Base-by-base conservation (phyloP, 2,797 vertebrate species). In the Gymnopithys bicolor region DNA sequence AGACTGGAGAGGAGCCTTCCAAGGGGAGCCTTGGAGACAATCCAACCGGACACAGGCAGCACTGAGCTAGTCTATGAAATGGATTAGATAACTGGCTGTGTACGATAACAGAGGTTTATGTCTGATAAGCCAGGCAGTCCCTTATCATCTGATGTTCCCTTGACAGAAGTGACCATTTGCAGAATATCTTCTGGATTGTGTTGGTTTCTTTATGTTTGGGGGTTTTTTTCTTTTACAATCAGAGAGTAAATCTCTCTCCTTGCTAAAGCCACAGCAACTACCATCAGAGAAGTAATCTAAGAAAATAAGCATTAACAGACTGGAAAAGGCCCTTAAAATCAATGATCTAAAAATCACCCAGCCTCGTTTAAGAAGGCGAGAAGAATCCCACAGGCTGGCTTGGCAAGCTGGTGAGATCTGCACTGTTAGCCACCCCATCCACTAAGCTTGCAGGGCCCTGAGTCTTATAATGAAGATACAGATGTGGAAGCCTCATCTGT, bases 11-110 rank as follows among this genome's bases (percentile, higher is more conserved):
- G 46, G 19, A 87, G 71, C 43, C 23, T 90, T 94, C 59, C 53
- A 90, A 58, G 8, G 21, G 48, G 8, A 90, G 32, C 24, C 53
- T 33, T 78, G 73, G 80, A 93, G 49, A 71, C 4, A 23, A 84
- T 81, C 88, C 88, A 92, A 16, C 13, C 13, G 58, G 90, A 74
- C 71, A 64, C 37, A 84, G 28, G 19, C 33, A 88, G 63, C 3
- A 3, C 33, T 49, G 48, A 87, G 41, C 32, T 39, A 49, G 48
- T 6, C 60, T 79, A 1, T 28, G 35, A 71, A 75, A 70, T 22
- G 67, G 48, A 84, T 78, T 53, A 62, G 53, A 14, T 76, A 71
- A 68, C 53, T 78, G 77, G 19, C 27, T 66, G 28, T 1, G 0
- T 0, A 1, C 6, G 70, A 10, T 48, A 91, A 77, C 32, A 53